Evolutionary conservation across 2,888 invertebrate genomes (phyloP).

Genomic region (Volucella bombylans): DNA sequence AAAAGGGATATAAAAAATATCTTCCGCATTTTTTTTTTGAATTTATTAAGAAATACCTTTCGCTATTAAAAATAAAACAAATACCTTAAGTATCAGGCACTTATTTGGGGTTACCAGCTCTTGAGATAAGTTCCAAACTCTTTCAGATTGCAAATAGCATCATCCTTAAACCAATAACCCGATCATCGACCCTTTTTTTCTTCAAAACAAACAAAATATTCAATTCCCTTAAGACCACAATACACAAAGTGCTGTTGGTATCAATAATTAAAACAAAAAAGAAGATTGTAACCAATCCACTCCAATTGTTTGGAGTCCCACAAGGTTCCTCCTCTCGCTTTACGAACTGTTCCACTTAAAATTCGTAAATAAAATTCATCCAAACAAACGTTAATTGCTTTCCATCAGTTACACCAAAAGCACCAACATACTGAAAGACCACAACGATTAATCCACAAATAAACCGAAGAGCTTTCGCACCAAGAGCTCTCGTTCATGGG

Average conservation of each 20-base stretch:
- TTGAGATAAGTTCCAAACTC: not conserved
- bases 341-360: slow-evolving; percentile 36
- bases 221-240: slow-evolving; percentile 16
- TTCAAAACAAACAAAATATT: not conserved
- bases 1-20: not conserved
- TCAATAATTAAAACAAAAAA: not conserved
- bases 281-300: slow-evolving; percentile 17
- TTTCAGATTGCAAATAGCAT: slow-evolving; percentile 8
- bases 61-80: not conserved
- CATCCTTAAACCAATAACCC: slow-evolving; percentile 22
- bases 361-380: slow-evolving; percentile 18
- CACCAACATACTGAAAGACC: not conserved
- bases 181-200: slow-evolving; percentile 22
- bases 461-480: slow-evolving; percentile 17
- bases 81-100: not conserved
- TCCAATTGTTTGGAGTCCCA: slow-evolving; percentile 13
- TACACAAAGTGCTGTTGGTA: not conserved
- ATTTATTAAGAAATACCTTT: not conserved
- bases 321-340: not conserved
- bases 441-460: slow-evolving; percentile 32
- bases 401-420: slow-evolving; percentile 31
- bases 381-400: slow-evolving; percentile 49
- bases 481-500: slow-evolving; percentile 26
- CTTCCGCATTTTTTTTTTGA: not conserved
- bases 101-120: not conserved